phyloP scores from a whole-genome alignment of 1,140 invertebrate species.

The Asobara japonica region DNA sequence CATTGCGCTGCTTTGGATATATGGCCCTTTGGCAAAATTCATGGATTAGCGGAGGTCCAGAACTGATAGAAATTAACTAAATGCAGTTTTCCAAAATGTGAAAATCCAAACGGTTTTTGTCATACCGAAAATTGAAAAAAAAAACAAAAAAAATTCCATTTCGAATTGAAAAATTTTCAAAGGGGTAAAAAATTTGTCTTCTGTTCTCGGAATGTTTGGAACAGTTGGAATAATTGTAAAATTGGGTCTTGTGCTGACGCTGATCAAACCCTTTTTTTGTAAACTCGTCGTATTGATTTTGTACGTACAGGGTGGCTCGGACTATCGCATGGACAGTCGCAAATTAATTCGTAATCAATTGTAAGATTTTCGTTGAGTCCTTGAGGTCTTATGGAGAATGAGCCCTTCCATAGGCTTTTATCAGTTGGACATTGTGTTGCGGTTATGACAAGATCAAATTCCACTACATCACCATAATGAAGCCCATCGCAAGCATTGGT shows the following conservation, averaged over 20 bases:
- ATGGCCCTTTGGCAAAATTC: conserved; percentile 48
- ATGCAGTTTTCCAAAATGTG: too few species aligned
- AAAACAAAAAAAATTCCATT: too few species aligned
- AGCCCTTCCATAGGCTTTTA: conserved; percentile 72
- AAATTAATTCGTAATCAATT: conserved; percentile 78
- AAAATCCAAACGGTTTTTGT: too few species aligned
- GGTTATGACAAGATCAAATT: conserved; percentile 54
- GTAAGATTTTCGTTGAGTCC: conserved; percentile 79
- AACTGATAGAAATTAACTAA: too few species aligned
- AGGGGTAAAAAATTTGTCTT: too few species aligned
- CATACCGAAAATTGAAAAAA: too few species aligned
- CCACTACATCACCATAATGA: conserved; percentile 70
- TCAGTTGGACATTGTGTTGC: conserved; percentile 70
- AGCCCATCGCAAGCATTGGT: conserved; percentile 70
- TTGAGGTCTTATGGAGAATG: conserved; percentile 78
- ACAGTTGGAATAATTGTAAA: too few species aligned
- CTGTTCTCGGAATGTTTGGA: too few species aligned
- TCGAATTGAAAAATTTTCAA: too few species aligned
- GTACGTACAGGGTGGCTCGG: conserved; percentile 61
- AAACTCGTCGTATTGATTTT: neutral
- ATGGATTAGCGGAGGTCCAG: too few species aligned
- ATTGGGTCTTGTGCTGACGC: too few species aligned
- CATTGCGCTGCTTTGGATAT: conserved; percentile 63
- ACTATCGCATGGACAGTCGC: conserved; percentile 77
- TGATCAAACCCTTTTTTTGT: too few species aligned